phyloP scores from a whole-genome alignment of 2,113 vertebrate species.

The Sinocyclocheilus rhinocerous region DNA sequence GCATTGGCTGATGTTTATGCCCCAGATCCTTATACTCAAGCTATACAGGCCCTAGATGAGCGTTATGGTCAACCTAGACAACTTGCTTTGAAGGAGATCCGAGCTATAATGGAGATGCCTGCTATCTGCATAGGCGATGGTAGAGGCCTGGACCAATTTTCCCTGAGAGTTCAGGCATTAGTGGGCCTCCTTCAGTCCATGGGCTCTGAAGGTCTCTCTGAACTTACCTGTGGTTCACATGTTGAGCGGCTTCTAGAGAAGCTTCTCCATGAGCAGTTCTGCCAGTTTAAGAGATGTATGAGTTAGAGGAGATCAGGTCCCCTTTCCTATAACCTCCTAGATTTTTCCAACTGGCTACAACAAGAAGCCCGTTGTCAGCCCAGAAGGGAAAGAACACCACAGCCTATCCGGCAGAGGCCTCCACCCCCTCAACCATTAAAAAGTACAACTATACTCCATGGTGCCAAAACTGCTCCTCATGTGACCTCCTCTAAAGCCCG shows the following conservation, averaged over 20 bases:
- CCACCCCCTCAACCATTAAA: neutral
- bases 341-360: conserved; percentile 1
- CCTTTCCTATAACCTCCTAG: conserved; percentile 13
- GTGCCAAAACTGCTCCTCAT: neutral
- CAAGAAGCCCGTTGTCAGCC: neutral
- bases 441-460: neutral
- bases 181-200: neutral
- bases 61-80: neutral
- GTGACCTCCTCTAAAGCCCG: neutral
- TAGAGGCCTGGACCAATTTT: neutral
- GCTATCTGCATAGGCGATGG: neutral
- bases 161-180: neutral
- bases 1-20: neutral
- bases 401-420: neutral
- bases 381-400: neutral
- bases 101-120: neutral
- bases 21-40: neutral
- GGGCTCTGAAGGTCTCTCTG: neutral
- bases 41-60: neutral
- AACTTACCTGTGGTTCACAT: neutral
- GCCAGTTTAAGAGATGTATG: neutral
- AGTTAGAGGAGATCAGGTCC: neutral
- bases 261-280: neutral
- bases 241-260: neutral
- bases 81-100: neutral